Base-by-base conservation (phyloP, 2,797 vertebrate genomes). In the Coregonus ussuriensis region DNA sequence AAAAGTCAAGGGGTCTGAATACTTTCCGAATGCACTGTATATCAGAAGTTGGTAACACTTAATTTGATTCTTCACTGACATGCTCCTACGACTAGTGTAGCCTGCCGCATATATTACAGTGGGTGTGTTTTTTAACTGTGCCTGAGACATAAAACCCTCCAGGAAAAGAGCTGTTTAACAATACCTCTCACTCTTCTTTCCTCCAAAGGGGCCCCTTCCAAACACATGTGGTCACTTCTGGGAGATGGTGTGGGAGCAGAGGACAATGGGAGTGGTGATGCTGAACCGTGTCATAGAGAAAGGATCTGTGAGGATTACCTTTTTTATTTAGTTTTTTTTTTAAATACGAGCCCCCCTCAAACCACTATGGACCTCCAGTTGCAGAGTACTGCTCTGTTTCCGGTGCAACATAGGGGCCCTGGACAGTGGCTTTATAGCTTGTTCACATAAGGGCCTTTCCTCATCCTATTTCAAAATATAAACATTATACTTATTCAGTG, bases 191-290 rank as follows among this genome's bases (percentile, higher is more conserved):
- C 25, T 11, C 21, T 11, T 4, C 25, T 4, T 25, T 77, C 14
- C 14, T 75, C 88, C 77, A 89, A 63, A 99, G 98, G 98, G 98
- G 86, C 98, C 98, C 80, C 90, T 99, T 91, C 97, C 97, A 81
- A 98, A 95, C 83, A 99, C 98, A 9, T 99, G 98, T 78, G 98
- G 97, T 78, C 96, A 99, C 89, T 99, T 99, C 51, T 99, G 98
- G 98, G 97, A 99, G 94, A 98, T 99, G 97, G 96, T 99, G 82
- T 99, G 98, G 98, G 97, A 99, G 88, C 97, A 99, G 94, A 96
- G 93, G 84, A 97, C 93, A 87, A 93, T 91, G 33, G 98, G 97
- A 3, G 97, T 99, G 3, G 95, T 99, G 90, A 99, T 99, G 98
- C 94, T 99, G 81, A 99, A 99, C 95, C 94, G 98, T 77, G 95